Evolutionary conservation across 2,797 vertebrate species (phyloP), one percentile per base, ranked within the genome.

Genomic region (Urocyon cinereoargenteus): DNA sequence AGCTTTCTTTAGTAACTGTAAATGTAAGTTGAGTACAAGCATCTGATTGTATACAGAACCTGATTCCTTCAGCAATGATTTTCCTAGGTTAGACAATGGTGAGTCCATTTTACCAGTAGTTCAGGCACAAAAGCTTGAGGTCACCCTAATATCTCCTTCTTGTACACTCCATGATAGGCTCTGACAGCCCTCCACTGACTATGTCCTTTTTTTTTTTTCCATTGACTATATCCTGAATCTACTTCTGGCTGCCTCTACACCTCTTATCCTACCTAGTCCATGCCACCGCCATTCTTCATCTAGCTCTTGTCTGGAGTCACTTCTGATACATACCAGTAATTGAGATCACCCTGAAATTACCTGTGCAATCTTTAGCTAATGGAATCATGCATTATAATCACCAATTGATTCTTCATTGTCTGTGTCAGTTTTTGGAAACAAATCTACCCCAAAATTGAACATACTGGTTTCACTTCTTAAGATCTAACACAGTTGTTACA

Each of bases 351-450:
- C 6, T 70, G 36, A 28, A 90, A 45, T 68, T 62, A 94, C 13
- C 49, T 18, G 40, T 91, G 85, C 24, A 79, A 57, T 61, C 66
- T 86, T 92, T 84, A 90, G 21, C 72, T 91, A 87, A 81, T n/a
- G 34, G 26, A 97, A 81, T 70, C 21, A 9, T 92, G 26, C 40
- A 90, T 45, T 91, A 95, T 64, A 55, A 85, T 51, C 53, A 88
- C 24, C 75, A 93, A 93, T 0, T 79, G 45, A 92, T 53, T 92
- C 93, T 92, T 85, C 34, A 92, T 16, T 59, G n/a, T 68, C 86
- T 91, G 51, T 73, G 59, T 85, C 61, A 95, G 57, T 73, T 96
- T 95, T 77, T 53, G 11, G 28, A 90, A 85, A 94, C 62, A 91
- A 91, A 91, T 34, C 61, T 75, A 59, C 64, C n/a, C 18, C 79